phyloP scores from a whole-genome alignment of 2,797 vertebrate species.

The Tachyglossus aculeatus region DNA sequence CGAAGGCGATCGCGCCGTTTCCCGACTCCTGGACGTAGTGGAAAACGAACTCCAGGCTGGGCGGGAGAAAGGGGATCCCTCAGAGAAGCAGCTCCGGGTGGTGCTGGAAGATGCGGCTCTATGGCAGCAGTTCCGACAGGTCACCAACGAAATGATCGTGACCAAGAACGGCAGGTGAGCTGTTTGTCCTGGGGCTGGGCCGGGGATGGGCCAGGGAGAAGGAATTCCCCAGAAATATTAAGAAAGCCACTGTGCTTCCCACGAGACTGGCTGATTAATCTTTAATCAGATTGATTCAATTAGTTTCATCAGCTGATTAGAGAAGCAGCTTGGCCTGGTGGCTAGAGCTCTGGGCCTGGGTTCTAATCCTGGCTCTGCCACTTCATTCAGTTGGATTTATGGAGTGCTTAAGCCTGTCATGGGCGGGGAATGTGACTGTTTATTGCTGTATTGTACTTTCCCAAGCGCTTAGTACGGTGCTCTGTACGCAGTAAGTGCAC shows the following conservation, averaged over 20 bases:
- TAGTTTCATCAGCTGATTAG: too few relatives aligned
- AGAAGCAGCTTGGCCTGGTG: too few relatives aligned
- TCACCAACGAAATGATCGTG: slow-evolving; percentile 98
- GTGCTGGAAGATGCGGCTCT: slow-evolving; percentile 88
- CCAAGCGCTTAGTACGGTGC: too few relatives aligned
- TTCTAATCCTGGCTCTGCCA: too few relatives aligned
- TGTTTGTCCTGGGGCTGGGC: not conserved
- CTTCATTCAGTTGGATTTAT: too few relatives aligned
- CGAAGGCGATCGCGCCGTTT: slow-evolving; percentile 75
- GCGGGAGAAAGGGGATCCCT: slow-evolving; percentile 93
- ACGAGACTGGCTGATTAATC: not conserved
- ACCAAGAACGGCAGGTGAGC: slow-evolving; percentile 97
- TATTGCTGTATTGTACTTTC: too few relatives aligned
- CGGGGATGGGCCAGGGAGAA: not conserved
- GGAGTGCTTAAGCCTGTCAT: too few relatives aligned
- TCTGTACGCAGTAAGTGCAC: too few relatives aligned
- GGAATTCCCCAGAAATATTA: not conserved
- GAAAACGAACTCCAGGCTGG: slow-evolving; percentile 91
- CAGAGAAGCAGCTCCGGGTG: slow-evolving; percentile 89
- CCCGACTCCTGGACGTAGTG: slow-evolving; percentile 88
- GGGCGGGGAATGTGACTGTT: too few relatives aligned
- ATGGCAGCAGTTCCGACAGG: slow-evolving; percentile 91
- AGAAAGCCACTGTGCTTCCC: not conserved
- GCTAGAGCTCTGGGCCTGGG: too few relatives aligned
- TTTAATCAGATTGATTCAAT: too few relatives aligned